These are phyloP conservation scores for Ommatoiulus sabulosus DNA, from an alignment of 2,888 invertebrate genomes.

Conservation along the genomic window DNA sequence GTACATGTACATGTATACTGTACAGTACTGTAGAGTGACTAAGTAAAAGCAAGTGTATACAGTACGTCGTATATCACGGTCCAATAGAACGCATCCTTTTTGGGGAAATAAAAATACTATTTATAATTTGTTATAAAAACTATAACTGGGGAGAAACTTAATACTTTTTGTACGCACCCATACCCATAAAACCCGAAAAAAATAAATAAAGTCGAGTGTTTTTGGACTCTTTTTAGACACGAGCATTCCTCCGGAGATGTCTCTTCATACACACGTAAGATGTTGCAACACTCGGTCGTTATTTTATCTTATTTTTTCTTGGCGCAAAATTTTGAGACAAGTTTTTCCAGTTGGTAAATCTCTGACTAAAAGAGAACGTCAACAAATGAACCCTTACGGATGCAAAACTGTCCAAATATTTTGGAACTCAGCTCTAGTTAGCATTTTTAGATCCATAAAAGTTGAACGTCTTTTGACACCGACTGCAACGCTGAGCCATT, in stretches of 20 bases:
- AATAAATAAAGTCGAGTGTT: not conserved
- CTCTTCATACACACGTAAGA: not conserved
- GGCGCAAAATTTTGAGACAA: not conserved
- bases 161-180: constrained; percentile 9
- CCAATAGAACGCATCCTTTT: too few relatives aligned
- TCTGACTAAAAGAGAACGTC: constrained; percentile 1
- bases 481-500: not conserved
- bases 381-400: not conserved
- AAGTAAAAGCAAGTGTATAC: too few relatives aligned
- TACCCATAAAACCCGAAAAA: not conserved
- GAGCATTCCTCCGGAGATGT: constrained; percentile 7
- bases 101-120: not conserved
- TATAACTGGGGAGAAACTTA: not conserved
- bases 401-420: constrained; percentile 12
- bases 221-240: not conserved
- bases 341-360: constrained; percentile 10
- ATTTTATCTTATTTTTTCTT: not conserved
- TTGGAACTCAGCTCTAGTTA: not conserved
- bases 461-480: constrained; percentile 7
- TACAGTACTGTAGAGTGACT: too few relatives aligned
- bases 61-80: too few relatives aligned
- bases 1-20: too few relatives aligned
- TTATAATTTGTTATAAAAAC: not conserved
- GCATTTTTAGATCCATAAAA: not conserved
- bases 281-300: constrained; percentile 28